Evolutionary conservation across 2,888 invertebrate genomes (phyloP).

Genomic region (Phortica magna): DNA sequence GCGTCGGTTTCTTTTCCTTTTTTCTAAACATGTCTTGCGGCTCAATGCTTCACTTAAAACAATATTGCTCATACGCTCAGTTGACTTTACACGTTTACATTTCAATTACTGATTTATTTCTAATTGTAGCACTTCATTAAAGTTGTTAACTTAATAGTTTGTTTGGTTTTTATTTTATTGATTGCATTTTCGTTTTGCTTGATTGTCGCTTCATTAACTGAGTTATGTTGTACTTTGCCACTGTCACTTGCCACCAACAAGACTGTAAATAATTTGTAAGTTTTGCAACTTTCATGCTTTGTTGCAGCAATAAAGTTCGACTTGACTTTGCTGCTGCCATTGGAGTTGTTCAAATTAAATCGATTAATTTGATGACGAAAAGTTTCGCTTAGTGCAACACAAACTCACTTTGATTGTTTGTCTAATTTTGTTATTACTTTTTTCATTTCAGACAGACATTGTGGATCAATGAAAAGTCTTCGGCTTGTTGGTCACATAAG

Average conservation of each 20-base stretch:
- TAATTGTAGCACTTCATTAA: not conserved
- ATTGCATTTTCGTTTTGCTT: not conserved
- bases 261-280: constrained; percentile 56
- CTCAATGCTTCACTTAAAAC: not conserved
- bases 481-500: not conserved
- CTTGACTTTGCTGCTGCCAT: constrained; percentile 32
- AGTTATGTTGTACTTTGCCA: constrained; percentile 11
- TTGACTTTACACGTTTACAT: not conserved
- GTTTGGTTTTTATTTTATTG: not conserved
- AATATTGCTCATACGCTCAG: not conserved
- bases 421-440: not conserved
- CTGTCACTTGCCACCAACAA: constrained; percentile 29
- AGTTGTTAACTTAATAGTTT: not conserved
- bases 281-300: not conserved
- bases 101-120: not conserved
- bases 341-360: constrained; percentile 62
- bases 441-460: too few species aligned
- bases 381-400: constrained; percentile 18
- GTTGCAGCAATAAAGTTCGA: not conserved
- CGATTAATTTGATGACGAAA: constrained; percentile 61
- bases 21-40: not conserved
- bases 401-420: not conserved
- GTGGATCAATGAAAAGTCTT: too few species aligned
- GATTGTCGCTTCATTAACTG: constrained; percentile 7
- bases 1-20: not conserved